Evolutionary conservation across 1,140 invertebrate genomes (phyloP).

Genomic region (Yoshiicerus persimilis): DNA sequence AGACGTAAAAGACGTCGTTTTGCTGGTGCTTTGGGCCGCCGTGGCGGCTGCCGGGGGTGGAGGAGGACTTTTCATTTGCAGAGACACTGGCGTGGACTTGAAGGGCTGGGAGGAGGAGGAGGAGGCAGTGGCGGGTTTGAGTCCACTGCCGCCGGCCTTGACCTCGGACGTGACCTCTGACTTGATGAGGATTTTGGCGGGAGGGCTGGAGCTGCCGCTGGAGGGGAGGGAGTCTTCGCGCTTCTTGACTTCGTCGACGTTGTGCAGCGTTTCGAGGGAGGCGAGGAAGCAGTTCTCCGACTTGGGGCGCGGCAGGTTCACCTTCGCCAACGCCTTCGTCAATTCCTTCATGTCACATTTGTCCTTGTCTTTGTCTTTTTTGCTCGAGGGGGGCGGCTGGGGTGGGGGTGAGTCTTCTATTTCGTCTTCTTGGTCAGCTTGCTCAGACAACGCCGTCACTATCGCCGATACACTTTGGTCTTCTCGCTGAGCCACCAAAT

Average conservation of each 20-base stretch:
- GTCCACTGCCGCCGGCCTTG: neutral
- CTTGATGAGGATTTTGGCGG: neutral
- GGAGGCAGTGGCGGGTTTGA: neutral
- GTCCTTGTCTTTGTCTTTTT: constrained; percentile 50
- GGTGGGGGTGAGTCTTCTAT: constrained; percentile 42
- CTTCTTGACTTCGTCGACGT: neutral
- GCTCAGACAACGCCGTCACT: constrained; percentile 83
- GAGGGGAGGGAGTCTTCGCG: neutral
- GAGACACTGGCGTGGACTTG: neutral
- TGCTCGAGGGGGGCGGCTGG: constrained; percentile 35
- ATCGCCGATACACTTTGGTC: constrained; percentile 88
- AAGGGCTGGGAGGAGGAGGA: neutral
- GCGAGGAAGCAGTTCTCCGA: constrained; percentile 79
- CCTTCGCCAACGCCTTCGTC: constrained; percentile 67
- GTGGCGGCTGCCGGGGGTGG: neutral
- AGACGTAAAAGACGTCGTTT: neutral
- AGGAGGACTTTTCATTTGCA: neutral
- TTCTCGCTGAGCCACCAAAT: constrained; percentile 78
- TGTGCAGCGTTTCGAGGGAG: constrained; percentile 46
- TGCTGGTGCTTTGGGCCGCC: neutral
- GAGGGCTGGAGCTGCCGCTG: neutral
- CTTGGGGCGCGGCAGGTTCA: constrained; percentile 71
- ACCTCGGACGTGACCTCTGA: neutral
- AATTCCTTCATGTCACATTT: constrained; percentile 48
- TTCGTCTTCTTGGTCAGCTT: constrained; percentile 70